phyloP scores from a whole-genome alignment of 1,140 invertebrate genomes.

The Drosophila kurseongensis region DNA sequence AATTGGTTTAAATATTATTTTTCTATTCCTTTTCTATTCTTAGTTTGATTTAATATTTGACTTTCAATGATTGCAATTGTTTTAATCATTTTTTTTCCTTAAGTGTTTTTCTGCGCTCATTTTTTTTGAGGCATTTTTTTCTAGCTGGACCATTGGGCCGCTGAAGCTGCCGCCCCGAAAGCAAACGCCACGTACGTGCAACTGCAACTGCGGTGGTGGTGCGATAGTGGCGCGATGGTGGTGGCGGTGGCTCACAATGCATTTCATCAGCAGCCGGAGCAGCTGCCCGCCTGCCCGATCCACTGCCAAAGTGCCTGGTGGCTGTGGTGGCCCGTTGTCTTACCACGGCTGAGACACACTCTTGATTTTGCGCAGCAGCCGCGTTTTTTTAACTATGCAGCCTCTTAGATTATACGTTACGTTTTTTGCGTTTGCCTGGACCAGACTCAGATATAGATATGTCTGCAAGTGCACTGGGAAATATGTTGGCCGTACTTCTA shows the following conservation, averaged over 20 bases:
- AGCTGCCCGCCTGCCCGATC: slow-evolving; percentile 36
- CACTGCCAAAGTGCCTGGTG: slow-evolving; percentile 32
- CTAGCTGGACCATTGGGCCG: slow-evolving; percentile 18
- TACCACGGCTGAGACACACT: slow-evolving; percentile 71
- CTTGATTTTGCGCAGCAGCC: slow-evolving; percentile 69
- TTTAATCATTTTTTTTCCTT: neutral
- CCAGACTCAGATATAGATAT: slow-evolving; percentile 59
- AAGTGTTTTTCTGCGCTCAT: neutral
- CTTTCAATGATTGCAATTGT: neutral
- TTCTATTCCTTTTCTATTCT: too few species aligned
- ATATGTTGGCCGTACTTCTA: neutral
- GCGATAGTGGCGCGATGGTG: slow-evolving; percentile 20
- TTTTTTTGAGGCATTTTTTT: slow-evolving; percentile 3
- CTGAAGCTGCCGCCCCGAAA: slow-evolving; percentile 45
- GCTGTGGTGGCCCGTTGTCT: slow-evolving; percentile 38
- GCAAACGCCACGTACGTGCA: slow-evolving; percentile 73
- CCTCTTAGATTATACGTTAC: slow-evolving; percentile 77
- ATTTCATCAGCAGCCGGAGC: slow-evolving; percentile 73
- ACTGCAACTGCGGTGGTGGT: slow-evolving; percentile 46
- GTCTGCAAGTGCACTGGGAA: slow-evolving; percentile 47
- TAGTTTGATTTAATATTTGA: too few species aligned
- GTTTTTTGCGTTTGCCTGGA: slow-evolving; percentile 70
- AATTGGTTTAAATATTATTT: too few species aligned
- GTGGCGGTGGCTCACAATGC: slow-evolving; percentile 69
- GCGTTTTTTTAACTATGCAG: slow-evolving; percentile 12